Conservation (phyloP, 2,113 vertebrate species). For the Orientallactaga bullata region DNA sequence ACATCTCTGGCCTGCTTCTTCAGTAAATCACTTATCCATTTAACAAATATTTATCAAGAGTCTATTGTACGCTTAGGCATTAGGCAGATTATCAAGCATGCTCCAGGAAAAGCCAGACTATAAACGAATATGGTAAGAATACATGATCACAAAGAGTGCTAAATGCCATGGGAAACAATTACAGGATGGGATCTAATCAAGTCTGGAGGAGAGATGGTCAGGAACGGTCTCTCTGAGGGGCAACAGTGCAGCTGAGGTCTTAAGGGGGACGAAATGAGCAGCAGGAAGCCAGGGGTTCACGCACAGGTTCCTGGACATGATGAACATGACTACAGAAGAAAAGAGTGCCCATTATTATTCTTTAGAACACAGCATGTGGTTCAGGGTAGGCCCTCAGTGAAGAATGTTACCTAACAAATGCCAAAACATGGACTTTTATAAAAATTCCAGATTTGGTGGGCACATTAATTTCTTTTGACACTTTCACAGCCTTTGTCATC, state of each 20-base stretch:
- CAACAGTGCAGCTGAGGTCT: not conserved
- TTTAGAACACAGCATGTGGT: not conserved
- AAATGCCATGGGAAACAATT: not conserved
- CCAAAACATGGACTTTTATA: constrained; percentile 33
- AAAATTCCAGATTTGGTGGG: not conserved
- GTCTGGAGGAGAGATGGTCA: not conserved
- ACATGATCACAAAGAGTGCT: not conserved
- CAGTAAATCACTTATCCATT: constrained; percentile 64
- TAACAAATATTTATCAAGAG: constrained; percentile 70
- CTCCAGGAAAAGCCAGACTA: not conserved
- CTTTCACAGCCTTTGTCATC: constrained; percentile 1
- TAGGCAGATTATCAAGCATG: not conserved
- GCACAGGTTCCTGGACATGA: not conserved
- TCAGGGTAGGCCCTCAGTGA: not conserved
- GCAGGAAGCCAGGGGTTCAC: not conserved
- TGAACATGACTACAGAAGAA: not conserved
- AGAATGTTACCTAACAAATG: not conserved
- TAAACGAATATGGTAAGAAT: not conserved
- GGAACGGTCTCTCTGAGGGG: not conserved
- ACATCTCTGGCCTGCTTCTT: constrained; percentile 71
- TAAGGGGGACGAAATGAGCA: not conserved
- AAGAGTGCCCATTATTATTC: not conserved
- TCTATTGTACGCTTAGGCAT: not conserved
- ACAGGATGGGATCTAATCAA: not conserved
- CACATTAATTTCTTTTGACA: constrained; percentile 13